Conservation (phyloP, 37 sponge, comb jelly and placozoan species). For the Oscarella lobularis region DNA sequence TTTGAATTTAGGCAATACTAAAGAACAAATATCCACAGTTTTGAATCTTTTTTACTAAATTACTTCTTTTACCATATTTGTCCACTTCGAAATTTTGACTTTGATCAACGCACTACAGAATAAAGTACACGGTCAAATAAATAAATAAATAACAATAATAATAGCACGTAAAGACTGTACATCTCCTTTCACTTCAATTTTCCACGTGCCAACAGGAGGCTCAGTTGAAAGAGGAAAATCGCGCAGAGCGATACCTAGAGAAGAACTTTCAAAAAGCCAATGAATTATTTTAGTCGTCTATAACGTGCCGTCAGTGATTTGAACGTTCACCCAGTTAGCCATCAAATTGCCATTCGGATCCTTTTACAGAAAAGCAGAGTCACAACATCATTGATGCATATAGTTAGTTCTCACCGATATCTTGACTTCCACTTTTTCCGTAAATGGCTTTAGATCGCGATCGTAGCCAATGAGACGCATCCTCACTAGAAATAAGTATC, state of each 20-base stretch:
- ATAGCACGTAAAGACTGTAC: not conserved
- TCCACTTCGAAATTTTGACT: not conserved
- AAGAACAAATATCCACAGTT: not conserved
- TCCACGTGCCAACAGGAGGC: constrained; percentile 11
- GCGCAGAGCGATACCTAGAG: not conserved
- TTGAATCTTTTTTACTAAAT: not conserved
- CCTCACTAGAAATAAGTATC: not conserved
- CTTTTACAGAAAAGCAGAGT: too few species aligned
- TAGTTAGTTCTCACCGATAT: not conserved
- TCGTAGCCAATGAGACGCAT: not conserved
- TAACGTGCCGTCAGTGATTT: not conserved
- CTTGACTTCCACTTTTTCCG: not conserved
- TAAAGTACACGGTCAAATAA: too few species aligned
- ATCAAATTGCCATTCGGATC: not conserved
- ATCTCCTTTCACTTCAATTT: not conserved
- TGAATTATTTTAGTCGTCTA: too few species aligned
- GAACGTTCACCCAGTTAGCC: not conserved
- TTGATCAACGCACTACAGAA: not conserved
- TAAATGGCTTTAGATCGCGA: not conserved
- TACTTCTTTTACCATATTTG: not conserved
- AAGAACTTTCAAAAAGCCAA: too few species aligned
- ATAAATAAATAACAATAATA: too few species aligned
- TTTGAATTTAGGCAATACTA: not conserved
- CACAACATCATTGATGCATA: too few species aligned
- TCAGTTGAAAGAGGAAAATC: constrained; percentile 4